phyloP scores from a whole-genome alignment of 2,888 invertebrate species.

The Drosophila stalkeri region DNA sequence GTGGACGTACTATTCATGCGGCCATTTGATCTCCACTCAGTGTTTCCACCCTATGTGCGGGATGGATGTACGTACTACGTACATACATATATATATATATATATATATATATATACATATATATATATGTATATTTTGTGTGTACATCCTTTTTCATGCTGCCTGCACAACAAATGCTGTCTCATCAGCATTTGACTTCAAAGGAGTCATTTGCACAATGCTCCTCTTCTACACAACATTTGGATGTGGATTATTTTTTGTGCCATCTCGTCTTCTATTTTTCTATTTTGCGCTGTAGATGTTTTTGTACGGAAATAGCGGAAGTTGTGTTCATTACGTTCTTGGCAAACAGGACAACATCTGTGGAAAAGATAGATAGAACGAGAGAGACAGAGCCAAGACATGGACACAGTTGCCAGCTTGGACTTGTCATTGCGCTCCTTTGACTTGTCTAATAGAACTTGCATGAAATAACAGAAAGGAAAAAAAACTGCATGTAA shows the following conservation, averaged over 20 bases:
- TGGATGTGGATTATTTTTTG: slow-evolving; percentile 11
- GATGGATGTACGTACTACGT: background rate
- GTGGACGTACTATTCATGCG: slow-evolving; percentile 43
- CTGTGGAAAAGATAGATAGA: background rate
- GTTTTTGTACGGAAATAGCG: slow-evolving; percentile 60
- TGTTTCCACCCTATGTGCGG: slow-evolving; percentile 29
- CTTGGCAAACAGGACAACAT: slow-evolving; percentile 68
- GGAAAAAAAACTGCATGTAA: slow-evolving; percentile 68
- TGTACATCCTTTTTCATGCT: slow-evolving; percentile 57
- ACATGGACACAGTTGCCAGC: slow-evolving; percentile 42
- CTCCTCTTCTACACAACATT: slow-evolving; percentile 7
- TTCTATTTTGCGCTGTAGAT: slow-evolving; percentile 20
- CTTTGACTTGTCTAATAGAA: slow-evolving; percentile 47
- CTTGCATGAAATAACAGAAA: slow-evolving; percentile 37
- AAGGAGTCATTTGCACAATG: slow-evolving; percentile 78
- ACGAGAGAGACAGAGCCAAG: slow-evolving; percentile 8
- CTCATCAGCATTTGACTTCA: slow-evolving; percentile 78
- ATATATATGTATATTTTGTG: slow-evolving; percentile 8
- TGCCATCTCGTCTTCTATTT: background rate
- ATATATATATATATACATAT: background rate
- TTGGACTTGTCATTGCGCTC: slow-evolving; percentile 50
- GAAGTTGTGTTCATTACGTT: slow-evolving; percentile 79
- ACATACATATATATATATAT: background rate
- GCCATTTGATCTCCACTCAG: slow-evolving; percentile 31
- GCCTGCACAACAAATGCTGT: slow-evolving; percentile 75